These are phyloP conservation scores for Pocillopora grandis DNA, from an alignment of 92 coral and sea anemone genomes.

Conservation along the genomic window DNA sequence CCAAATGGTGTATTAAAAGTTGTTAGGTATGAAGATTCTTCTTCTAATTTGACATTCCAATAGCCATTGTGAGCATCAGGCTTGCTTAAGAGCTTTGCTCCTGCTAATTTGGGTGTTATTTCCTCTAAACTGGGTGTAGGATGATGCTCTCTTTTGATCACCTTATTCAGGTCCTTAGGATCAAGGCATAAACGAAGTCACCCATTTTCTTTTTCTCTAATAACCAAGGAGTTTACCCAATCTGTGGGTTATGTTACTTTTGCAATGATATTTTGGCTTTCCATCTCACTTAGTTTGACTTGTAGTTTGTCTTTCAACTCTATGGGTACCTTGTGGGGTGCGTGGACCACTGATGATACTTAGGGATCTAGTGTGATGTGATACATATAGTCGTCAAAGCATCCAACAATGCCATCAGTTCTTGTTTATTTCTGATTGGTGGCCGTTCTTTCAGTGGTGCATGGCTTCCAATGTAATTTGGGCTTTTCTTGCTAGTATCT, in stretches of 20 bases:
- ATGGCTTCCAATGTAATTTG: slow-evolving; percentile 5
- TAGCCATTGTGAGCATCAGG: slow-evolving; percentile 31
- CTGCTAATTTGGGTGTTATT: slow-evolving; percentile 38
- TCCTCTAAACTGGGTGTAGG: slow-evolving; percentile 45
- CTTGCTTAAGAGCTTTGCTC: slow-evolving; percentile 43
- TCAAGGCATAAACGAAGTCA: slow-evolving; percentile 31
- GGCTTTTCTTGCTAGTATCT: background rate
- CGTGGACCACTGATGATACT: background rate
- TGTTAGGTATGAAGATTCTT: slow-evolving; percentile 30
- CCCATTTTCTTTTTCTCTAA: slow-evolving; percentile 7
- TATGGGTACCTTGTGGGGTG: background rate
- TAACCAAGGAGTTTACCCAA: slow-evolving; percentile 34
- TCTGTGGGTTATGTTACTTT: slow-evolving; percentile 34
- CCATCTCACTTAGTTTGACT: background rate
- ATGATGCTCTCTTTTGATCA: slow-evolving; percentile 46
- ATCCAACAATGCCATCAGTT: slow-evolving; percentile 20
- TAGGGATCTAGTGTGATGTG: background rate
- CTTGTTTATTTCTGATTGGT: slow-evolving; percentile 13
- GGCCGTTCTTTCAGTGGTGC: background rate
- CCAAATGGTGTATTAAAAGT: slow-evolving; percentile 35
- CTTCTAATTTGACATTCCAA: slow-evolving; percentile 37
- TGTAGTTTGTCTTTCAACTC: slow-evolving; percentile 7
- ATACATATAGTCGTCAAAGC: slow-evolving; percentile 10
- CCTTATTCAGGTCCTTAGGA: slow-evolving; percentile 39
- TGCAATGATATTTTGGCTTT: background rate